These are phyloP conservation scores for Poeciliopsis turneri DNA, from an alignment of 2,797 vertebrate species.

Conservation along the genomic window DNA sequence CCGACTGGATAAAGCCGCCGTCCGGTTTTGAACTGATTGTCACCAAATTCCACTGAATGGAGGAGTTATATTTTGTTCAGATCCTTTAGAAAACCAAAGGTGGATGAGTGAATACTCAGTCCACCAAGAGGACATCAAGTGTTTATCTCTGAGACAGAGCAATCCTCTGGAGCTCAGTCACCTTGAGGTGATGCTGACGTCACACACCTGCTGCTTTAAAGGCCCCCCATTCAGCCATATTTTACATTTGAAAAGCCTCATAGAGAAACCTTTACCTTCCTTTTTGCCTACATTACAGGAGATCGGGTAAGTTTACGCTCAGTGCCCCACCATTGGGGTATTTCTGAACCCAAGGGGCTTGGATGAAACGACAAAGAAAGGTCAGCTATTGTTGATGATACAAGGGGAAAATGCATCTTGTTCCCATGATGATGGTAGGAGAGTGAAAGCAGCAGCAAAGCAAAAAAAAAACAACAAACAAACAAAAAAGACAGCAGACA, in stretches of 20 bases:
- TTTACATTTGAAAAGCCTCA: slow-evolving; percentile 10
- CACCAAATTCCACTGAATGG: slow-evolving; percentile 51
- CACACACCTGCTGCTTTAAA: slow-evolving; percentile 45
- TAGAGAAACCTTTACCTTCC: background rate
- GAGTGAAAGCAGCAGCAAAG: slow-evolving; percentile 55
- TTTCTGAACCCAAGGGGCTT: slow-evolving; percentile 19
- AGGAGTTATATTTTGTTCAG: slow-evolving; percentile 40
- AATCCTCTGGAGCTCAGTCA: slow-evolving; percentile 63
- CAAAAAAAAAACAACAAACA: slow-evolving; percentile 38
- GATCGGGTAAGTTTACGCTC: background rate
- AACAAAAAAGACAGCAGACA: slow-evolving; percentile 29
- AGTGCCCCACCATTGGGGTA: background rate
- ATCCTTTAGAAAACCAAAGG: slow-evolving; percentile 19
- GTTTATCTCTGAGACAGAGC: slow-evolving; percentile 64
- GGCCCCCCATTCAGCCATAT: slow-evolving; percentile 20
- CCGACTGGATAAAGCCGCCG: slow-evolving; percentile 23
- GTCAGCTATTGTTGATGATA: slow-evolving; percentile 9
- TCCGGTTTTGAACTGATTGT: slow-evolving; percentile 54
- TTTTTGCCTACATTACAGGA: background rate
- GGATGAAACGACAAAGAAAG: slow-evolving; percentile 17
- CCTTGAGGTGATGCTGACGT: slow-evolving; percentile 74
- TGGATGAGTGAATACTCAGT: slow-evolving; percentile 25
- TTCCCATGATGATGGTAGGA: slow-evolving; percentile 35
- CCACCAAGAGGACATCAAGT: slow-evolving; percentile 16
- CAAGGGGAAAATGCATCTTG: slow-evolving; percentile 17